These are phyloP conservation scores for Hypomesus transpacificus DNA, from an alignment of 2,113 vertebrate genomes.

Conservation along the genomic window DNA sequence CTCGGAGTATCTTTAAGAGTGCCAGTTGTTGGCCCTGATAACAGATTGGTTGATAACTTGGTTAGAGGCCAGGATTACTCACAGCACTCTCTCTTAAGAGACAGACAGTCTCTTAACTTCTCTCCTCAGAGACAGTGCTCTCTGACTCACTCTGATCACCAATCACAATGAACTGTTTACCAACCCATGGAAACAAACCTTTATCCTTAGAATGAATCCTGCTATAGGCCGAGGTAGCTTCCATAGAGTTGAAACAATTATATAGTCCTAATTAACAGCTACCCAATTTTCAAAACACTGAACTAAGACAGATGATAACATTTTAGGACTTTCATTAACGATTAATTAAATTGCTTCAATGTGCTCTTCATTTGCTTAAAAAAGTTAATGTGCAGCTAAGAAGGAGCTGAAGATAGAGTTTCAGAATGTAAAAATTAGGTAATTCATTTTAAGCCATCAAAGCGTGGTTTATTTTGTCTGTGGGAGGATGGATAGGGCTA, in stretches of 20 bases:
- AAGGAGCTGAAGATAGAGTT: slow-evolving; percentile 52
- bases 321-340: neutral
- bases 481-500: slow-evolving; percentile 48
- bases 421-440: slow-evolving; percentile 56
- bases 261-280: slow-evolving; percentile 55
- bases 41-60: slow-evolving; percentile 83
- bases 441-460: slow-evolving; percentile 70
- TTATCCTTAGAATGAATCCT: slow-evolving; percentile 49
- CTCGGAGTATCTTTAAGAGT: slow-evolving; percentile 74
- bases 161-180: slow-evolving; percentile 33
- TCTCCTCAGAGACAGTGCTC: slow-evolving; percentile 41
- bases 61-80: slow-evolving; percentile 79
- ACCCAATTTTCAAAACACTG: neutral
- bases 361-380: slow-evolving; percentile 47
- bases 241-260: slow-evolving; percentile 26
- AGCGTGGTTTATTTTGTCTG: slow-evolving; percentile 51
- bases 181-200: slow-evolving; percentile 33
- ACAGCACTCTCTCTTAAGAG: too few species aligned
- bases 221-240: slow-evolving; percentile 21
- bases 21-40: slow-evolving; percentile 64
- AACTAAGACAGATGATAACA: slow-evolving; percentile 2
- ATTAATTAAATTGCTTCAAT: slow-evolving; percentile 41
- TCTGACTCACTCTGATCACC: slow-evolving; percentile 41
- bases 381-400: slow-evolving; percentile 50
- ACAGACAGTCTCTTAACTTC: slow-evolving; percentile 74